A percentile compares a stretch with the other conserved stretches of the same genome.
phyloP scores from a whole-genome alignment of 2,888 invertebrate genomes.

The Drosophila pegasa region DNA sequence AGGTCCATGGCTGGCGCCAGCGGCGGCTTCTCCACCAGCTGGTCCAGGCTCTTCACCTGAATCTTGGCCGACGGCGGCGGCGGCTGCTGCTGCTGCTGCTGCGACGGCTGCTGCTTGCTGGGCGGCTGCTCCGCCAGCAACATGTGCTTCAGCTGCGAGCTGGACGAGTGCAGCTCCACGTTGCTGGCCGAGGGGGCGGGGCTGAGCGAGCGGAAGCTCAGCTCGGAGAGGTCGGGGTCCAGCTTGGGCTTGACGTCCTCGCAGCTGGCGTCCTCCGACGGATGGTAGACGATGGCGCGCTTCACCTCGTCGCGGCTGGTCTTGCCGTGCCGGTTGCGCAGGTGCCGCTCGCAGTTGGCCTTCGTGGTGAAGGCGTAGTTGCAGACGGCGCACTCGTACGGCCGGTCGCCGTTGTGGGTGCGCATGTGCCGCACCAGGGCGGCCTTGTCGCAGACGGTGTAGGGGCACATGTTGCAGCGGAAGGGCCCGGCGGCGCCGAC shows the following conservation, averaged over 20 bases:
- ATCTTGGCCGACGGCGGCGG: constrained; percentile 86
- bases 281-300: constrained; percentile 93
- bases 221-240: constrained; percentile 60
- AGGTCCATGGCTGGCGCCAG: constrained; percentile 87
- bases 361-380: constrained; percentile 98
- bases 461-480: constrained; percentile 96
- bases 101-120: constrained; percentile 75
- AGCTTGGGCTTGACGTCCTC: constrained; percentile 86
- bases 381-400: constrained; percentile 97
- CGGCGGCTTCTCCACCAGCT: constrained; percentile 85
- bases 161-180: constrained; percentile 62
- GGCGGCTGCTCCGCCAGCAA: constrained; percentile 78
- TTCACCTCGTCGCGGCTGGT: constrained; percentile 95
- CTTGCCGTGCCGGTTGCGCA: constrained; percentile 95
- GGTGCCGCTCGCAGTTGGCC: constrained; percentile 97
- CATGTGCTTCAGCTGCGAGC: constrained; percentile 85
- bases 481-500: constrained; percentile 91
- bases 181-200: constrained; percentile 53
- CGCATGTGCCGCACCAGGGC: constrained; percentile 96
- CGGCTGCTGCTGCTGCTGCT: constrained; percentile 82
- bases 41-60: constrained; percentile 88
- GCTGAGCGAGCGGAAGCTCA: constrained; percentile 49
- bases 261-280: constrained; percentile 93
- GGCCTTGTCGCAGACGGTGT: constrained; percentile 93
- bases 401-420: constrained; percentile 97